Conservation (phyloP, 2,888 invertebrate genomes). For the Autographa gamma region DNA sequence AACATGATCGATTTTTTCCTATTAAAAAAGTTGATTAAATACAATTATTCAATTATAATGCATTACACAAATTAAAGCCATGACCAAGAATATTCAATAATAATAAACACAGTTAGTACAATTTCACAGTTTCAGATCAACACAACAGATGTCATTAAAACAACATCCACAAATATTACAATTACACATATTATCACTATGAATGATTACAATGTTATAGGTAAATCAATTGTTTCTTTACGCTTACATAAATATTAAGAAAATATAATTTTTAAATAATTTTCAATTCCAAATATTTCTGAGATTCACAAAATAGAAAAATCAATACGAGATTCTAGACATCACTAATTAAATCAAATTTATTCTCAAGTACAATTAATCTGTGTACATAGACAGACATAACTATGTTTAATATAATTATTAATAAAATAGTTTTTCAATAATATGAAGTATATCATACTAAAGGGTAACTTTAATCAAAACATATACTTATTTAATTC, state of each 20-base stretch:
- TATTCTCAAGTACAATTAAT: constrained; percentile 50
- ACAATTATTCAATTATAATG: constrained; percentile 13
- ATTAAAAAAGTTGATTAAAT: constrained; percentile 10
- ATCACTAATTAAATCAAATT: constrained; percentile 49
- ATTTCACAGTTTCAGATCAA: constrained; percentile 27
- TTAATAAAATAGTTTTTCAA: constrained; percentile 77
- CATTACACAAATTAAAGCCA: constrained; percentile 71
- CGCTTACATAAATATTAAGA: constrained; percentile 79
- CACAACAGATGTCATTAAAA: constrained; percentile 31
- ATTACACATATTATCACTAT: constrained; percentile 57
- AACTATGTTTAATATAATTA: constrained; percentile 65
- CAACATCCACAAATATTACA: constrained; percentile 51
- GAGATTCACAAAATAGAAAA: constrained; percentile 64
- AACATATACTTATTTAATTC: constrained; percentile 69
- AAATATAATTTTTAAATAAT: constrained; percentile 81
- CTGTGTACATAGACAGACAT: constrained; percentile 46
- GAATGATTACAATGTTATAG: constrained; percentile 60
- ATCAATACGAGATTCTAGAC: constrained; percentile 62
- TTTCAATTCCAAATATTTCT: constrained; percentile 79
- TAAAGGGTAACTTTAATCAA: constrained; percentile 77
- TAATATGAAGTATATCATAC: constrained; percentile 67
- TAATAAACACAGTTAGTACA: constrained; percentile 39
- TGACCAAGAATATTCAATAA: constrained; percentile 67
- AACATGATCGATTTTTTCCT: background rate
- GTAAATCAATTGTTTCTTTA: constrained; percentile 64